A percentile compares a stretch with the other conserved stretches of the same genome.
Conservation (phyloP, 1,140 invertebrate genomes). For the Eurosta solidaginis region DNA sequence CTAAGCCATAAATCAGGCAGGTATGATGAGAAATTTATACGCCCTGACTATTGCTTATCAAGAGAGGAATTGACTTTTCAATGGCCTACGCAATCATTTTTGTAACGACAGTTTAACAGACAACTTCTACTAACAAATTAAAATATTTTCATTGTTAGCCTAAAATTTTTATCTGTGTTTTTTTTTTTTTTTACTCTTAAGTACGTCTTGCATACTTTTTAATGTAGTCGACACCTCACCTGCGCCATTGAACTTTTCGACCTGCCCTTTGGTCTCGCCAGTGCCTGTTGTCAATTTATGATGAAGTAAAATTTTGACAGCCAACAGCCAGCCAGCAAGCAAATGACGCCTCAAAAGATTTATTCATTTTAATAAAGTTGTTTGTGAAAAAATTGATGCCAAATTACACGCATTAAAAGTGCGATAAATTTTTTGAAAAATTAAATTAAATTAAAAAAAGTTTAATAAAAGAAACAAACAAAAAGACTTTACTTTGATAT, state of each 20-base stretch:
- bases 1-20: too few species aligned
- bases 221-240: not conserved
- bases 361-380: not conserved
- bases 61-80: too few species aligned
- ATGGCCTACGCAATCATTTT: too few species aligned
- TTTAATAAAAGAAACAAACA: not conserved
- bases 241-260: not conserved
- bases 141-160: too few species aligned
- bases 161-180: too few species aligned
- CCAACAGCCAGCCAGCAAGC: not conserved
- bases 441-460: too few species aligned
- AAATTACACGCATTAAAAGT: slow-evolving; percentile 2
- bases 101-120: too few species aligned
- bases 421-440: not conserved
- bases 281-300: not conserved
- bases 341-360: not conserved
- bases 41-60: too few species aligned
- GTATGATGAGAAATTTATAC: too few species aligned
- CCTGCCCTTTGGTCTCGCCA: not conserved
- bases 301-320: not conserved
- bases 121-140: too few species aligned
- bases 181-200: not conserved
- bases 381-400: not conserved
- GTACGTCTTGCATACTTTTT: not conserved
- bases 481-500: not conserved